phyloP scores from a whole-genome alignment of 2,888 invertebrate species.

The Cetonia aurata region DNA sequence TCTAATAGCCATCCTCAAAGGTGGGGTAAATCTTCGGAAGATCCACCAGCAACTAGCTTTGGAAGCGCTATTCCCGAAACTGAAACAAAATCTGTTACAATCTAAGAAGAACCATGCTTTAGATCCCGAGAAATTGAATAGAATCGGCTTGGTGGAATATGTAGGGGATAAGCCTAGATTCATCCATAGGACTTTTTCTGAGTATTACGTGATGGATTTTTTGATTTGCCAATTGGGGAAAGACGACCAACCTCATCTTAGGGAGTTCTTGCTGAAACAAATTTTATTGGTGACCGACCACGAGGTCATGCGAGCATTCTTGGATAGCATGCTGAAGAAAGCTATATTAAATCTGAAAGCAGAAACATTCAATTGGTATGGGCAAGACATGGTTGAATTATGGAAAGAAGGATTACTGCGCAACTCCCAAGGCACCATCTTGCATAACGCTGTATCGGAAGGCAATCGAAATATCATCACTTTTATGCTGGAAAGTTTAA shows the following conservation, averaged over 20 bases:
- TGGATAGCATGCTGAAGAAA: neutral
- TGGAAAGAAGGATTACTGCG: neutral
- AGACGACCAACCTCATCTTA: no score
- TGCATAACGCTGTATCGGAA: neutral
- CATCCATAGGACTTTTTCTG: constrained; percentile 1
- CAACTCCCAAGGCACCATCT: neutral
- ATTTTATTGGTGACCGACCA: neutral
- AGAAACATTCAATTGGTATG: neutral
- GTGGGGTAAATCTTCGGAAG: neutral
- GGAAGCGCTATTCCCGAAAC: neutral
- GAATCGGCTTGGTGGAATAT: neutral
- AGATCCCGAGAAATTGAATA: neutral
- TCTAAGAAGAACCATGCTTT: neutral
- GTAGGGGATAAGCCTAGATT: neutral
- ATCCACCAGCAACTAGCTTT: constrained; percentile 19
- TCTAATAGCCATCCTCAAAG: neutral
- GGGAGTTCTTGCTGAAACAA: neutral
- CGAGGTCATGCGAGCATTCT: neutral
- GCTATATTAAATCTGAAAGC: neutral
- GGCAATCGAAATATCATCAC: neutral
- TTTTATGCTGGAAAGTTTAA: neutral
- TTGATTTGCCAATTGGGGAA: neutral
- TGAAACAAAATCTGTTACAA: neutral
- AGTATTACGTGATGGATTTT: constrained; percentile 2
- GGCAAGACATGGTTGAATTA: neutral